Evolutionary conservation across 1,140 invertebrate genomes (phyloP), one percentile per base, ranked within the genome.

Genomic region (Trachelipus rathkii): DNA sequence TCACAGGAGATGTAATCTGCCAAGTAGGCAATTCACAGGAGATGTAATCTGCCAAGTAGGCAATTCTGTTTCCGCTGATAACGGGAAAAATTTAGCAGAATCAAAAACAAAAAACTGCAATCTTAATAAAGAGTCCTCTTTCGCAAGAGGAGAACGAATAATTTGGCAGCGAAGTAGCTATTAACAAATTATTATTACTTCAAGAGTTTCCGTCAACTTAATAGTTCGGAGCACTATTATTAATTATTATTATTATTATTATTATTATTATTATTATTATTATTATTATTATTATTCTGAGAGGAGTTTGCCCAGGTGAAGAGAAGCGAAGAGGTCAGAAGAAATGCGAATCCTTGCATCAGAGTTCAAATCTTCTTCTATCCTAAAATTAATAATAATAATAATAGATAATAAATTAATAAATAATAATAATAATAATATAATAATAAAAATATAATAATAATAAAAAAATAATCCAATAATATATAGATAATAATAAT

Each of bases 41-140:
- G 90, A 90, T 1, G 89, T 88, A 46, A 92, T 85, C 70, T 87
- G 85, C 80, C 84, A 60, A 86, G 79, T 4, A 1, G 33, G 33
- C 33, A 33, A 33, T 60, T 19, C 50, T 13, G 19, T 60, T 19
- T 60, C 50, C 1, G 1, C 50, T 33, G 33, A 3, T 33, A 8
- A 60, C 19, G 92, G 91, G 84, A 93, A 90, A 3, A 94, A 84
- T 68, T 89, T 90, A 13, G 87, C 90, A 77, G 90, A 89, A 44
- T 88, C 88, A 81, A 89, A 92, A 84, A 92, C 89, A 0, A 89
- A 88, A 8, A 93, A 88, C 80, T 92, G 88, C 0, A 94, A 83
- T 69, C 90, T 13, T 13, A 60, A 19, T 3, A 60, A 19, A 60
- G 11, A 1, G 11, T 60, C 50, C 11, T 60, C 11, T 60, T 60